These are phyloP conservation scores for mouse (Mus musculus) DNA, from an alignment of 2,113 vertebrate species.

Conservation along the genomic window GRCm39 chr3:105265501-105266000, in stretches of 20 bases:
- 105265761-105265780: background rate
- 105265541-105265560: background rate
- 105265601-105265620: too few species aligned
- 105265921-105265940: background rate
- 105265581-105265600: background rate
- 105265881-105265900: background rate
- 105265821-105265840: background rate
- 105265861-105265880: background rate
- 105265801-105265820: background rate
- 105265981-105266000: background rate
- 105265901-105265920: background rate
- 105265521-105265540: background rate
- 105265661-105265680: background rate
- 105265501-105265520: background rate
- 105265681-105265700: constrained; percentile 20
- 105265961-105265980: background rate
- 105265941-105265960: background rate
- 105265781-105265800: too few species aligned
- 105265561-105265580: background rate
- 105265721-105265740: background rate
- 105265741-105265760: background rate
- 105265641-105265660: background rate
- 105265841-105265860: background rate
- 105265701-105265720: background rate
- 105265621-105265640: too few species aligned